Base-by-base conservation (phyloP, 2,797 vertebrate species). In the Urocyon cinereoargenteus region DNA sequence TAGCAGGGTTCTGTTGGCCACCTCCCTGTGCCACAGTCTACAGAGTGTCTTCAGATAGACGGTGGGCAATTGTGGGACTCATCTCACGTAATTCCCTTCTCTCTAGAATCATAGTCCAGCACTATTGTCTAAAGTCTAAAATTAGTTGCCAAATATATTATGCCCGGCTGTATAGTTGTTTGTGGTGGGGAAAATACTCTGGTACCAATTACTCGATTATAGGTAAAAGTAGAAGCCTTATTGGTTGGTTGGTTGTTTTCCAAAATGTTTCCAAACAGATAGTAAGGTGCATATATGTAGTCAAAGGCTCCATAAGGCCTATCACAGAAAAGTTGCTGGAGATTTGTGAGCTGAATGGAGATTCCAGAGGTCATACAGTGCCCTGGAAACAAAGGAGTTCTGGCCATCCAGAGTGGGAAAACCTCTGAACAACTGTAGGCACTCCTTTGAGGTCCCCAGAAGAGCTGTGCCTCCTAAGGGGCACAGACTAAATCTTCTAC, bases 81-180 rank as follows among this genome's bases (percentile, higher is more conserved):
- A 45, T 66, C 64, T 28, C 49, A 22, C 3, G 18, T 61, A 59
- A n/a, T 61, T 62, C 31, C 18, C 34, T 62, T 78, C 5, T 68
- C 81, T 93, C 18, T 53, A 11, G 22, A 68, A 11, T 88, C 64
- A 62, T 75, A 68, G 49, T n/a, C 13, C 62, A 28, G 3, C 12
- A 18, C 36, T 91, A 8, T 89, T 93, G 22, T 62, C 34, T 66
- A 3, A 22, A 53, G n/a, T 77, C 62, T 61, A 79, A 86, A 84
- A 64, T 87, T 68, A 90, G 18, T 24, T 85, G 22, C 51, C 61
- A 91, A n/a, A 90, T 84, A n/a, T 55, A 53, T 92, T 70, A 83
- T 68, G 22, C 11, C 68, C 5, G 3, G 10, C 68, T 81, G 61
- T 66, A 22, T 59, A 83, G 19, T 61, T 75, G 59, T 36, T 84